Evolutionary conservation across 2,113 vertebrate species (phyloP), one percentile per base, ranked within the genome.

Genomic region (Plecturocebus donacophilus): DNA sequence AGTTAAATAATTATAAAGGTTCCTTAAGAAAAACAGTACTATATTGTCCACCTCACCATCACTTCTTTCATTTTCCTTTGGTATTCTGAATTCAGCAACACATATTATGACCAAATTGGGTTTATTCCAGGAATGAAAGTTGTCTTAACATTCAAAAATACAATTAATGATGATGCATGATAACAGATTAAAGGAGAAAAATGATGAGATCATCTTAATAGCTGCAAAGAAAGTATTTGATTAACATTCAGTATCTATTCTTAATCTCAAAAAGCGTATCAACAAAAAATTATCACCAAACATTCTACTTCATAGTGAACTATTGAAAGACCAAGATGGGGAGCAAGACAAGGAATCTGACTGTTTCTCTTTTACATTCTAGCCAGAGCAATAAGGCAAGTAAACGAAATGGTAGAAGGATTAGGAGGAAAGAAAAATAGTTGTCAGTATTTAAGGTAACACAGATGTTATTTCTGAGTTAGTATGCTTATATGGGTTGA

Each of bases 61-160:
- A 80, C 30, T 87, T 95, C 42, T 87, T 96, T 84, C 30, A 42
- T 40, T 96, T 40, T 93, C 16, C 94, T 77, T 68, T 80, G n/a
- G 9, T 70, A 75, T 49, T 45, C 14, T 71, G 4, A 90, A 73
- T 73, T 80, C n/a, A 95, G 6, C n/a, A 76, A 2, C 58, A n/a
- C 82, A 30, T 84, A n/a, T 54, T 9, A 19, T 77, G 17, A 61
- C 40, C 45, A 90, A 61, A 25, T 87, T 76, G 38, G 5, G 12
- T 56, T 80, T 86, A 45, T 87, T 93, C 11, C 42, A 84, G 73
- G 58, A 94, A 19, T 73, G 6, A 38, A 82, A 56, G 23, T 86
- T 93, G 35, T 12, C 54, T 91, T 95, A 76, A 70, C 6, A 19
- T 85, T 84, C 13, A 86, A 45, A 87, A 96, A 70, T 81, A 45